Base-by-base conservation (phyloP, 1,140 invertebrate genomes). In the Cydia pomonella region DNA sequence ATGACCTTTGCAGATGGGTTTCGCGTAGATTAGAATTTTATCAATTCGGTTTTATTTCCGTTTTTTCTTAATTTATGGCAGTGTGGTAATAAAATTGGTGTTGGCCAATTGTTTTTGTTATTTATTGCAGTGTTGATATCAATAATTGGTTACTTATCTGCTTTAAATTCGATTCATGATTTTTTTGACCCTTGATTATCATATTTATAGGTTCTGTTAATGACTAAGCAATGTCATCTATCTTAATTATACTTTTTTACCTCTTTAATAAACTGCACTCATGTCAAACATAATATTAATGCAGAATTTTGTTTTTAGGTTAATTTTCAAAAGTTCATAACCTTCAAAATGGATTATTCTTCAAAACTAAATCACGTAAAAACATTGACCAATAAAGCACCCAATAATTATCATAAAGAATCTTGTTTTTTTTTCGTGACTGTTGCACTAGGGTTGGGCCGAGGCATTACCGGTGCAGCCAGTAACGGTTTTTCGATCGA, bases 1-100 rank as follows among this genome's bases (percentile, higher is more conserved):
- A 76, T 79, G 80, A 81, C 80, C 80, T 79, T 77, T 53, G 50
- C 50, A 23, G n/a, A 50, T 50, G 50, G 21, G 53, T 59, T 18
- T 23, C 53, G 21, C 53, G 53, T 23, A n/a, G 50, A 59, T 53
- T 53, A 53, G 50, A 53, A 18, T 53, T 53, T 18, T 59, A 59
- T 50, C 47, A 3, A 13, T 12, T 41, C 1, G 25, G n/a, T n/a
- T n/a, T n/a, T n/a, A n/a, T 33, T 33, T 33, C 29, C 6, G 41
- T 44, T 47, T 50, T n/a, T 50, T 18, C 7, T 50, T n/a, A 50
- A 50, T 50, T 50, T 50, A 50, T 50, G 6, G 5, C 41, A 7
- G 33, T 33, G 5, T 38, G 41, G 41, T 44, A 44, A 13, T 44
- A 13, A 44, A 50, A 47, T 16, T 47, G 16, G n/a, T 50, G 47